Conservation (phyloP, 2,888 invertebrate species). For the Serripes groenlandicus region DNA sequence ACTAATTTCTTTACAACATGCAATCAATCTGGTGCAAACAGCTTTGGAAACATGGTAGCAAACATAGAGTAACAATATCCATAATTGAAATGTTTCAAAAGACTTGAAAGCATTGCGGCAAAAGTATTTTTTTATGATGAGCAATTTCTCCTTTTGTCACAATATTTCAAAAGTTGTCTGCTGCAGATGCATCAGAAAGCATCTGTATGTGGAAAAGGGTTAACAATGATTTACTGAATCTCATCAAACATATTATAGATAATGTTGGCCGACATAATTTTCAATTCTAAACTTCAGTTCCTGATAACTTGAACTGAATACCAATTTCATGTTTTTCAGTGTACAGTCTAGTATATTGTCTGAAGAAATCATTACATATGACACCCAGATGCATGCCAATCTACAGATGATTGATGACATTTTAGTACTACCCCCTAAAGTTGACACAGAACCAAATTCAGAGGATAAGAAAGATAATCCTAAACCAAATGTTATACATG, state of each 20-base stretch:
- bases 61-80: too few species aligned
- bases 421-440: neutral
- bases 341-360: neutral
- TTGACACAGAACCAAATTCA: neutral
- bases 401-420: conserved; percentile 40
- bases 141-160: conserved; percentile 4
- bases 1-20: too few species aligned
- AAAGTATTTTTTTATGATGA: neutral
- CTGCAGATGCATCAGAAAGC: neutral
- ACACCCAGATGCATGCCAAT: conserved; percentile 38
- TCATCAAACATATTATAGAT: too few species aligned
- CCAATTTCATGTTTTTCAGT: conserved; percentile 2
- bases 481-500: neutral
- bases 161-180: neutral
- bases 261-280: too few species aligned
- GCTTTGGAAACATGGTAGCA: neutral
- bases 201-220: neutral
- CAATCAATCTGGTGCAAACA: neutral
- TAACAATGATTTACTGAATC: too few species aligned
- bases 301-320: too few species aligned
- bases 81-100: too few species aligned
- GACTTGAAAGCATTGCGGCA: too few species aligned
- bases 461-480: too few species aligned
- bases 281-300: too few species aligned
- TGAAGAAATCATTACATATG: conserved; percentile 59